These are phyloP conservation scores for Acanthisitta chloris DNA, from an alignment of 2,113 vertebrate genomes.

Conservation along the genomic window DNA sequence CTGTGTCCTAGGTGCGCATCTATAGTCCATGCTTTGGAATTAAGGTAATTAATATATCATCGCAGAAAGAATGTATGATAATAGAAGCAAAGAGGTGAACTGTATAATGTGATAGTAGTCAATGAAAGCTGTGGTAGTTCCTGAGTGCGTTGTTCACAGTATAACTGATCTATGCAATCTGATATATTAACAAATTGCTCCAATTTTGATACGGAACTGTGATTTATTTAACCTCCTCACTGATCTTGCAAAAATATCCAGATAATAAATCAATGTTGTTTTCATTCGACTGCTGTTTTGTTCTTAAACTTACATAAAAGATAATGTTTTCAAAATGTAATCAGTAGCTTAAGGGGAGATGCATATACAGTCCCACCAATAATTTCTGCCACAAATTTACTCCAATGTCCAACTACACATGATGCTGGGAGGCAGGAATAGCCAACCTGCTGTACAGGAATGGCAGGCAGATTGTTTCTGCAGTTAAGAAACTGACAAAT, in stretches of 20 bases:
- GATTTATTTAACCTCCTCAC: neutral
- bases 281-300: neutral
- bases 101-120: neutral
- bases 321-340: neutral
- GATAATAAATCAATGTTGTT: neutral
- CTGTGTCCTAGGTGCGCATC: neutral
- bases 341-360: neutral
- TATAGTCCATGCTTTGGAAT: neutral
- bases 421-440: slow-evolving; percentile 22
- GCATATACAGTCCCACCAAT: neutral
- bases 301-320: neutral
- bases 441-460: slow-evolving; percentile 47
- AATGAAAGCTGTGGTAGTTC: neutral
- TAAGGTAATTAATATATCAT: neutral
- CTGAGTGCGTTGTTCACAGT: neutral
- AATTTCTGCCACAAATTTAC: neutral
- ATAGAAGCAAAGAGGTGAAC: neutral
- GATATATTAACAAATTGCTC: neutral
- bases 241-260: neutral
- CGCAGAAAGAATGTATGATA: neutral
- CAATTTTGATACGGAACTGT: neutral
- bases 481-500: neutral
- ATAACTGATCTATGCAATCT: neutral
- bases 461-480: slow-evolving; percentile 23
- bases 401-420: neutral